Evolutionary conservation across 1,140 invertebrate species (phyloP).

Genomic region (Dinoponera quadriceps): DNA sequence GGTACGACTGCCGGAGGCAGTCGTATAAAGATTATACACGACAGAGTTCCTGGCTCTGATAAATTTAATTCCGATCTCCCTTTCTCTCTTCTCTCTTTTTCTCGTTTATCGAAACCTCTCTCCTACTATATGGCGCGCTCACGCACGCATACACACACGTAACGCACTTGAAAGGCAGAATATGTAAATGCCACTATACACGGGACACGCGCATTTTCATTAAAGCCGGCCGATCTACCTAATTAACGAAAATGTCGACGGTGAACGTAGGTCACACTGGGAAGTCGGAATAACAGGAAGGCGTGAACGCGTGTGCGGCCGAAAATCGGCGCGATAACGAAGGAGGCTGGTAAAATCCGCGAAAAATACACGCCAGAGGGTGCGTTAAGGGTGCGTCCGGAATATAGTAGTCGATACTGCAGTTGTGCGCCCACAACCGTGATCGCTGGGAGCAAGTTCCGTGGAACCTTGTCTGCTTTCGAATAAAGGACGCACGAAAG

Average conservation of each 20-base stretch:
- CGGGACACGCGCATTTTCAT: constrained; percentile 2
- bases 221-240: background rate
- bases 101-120: no score
- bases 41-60: background rate
- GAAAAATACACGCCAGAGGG: constrained; percentile 68
- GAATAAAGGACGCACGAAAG: background rate
- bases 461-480: constrained; percentile 29
- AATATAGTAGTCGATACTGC: constrained; percentile 70
- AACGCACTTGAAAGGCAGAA: background rate
- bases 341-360: constrained; percentile 71
- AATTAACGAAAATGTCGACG: constrained; percentile 22
- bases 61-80: constrained; percentile 3
- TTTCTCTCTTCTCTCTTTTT: no score
- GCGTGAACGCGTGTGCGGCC: background rate
- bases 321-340: background rate
- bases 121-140: no score
- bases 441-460: constrained; percentile 44
- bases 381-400: constrained; percentile 43
- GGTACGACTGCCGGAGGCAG: background rate
- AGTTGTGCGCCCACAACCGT: constrained; percentile 31
- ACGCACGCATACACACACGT: background rate
- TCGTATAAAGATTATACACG: constrained; percentile 10
- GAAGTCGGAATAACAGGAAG: constrained; percentile 33
- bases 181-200: background rate
- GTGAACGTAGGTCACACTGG: background rate